Evolutionary conservation across 2,113 vertebrate genomes (phyloP), one percentile per base, ranked within the genome.

Genomic region (Limnothrissa miodon): DNA sequence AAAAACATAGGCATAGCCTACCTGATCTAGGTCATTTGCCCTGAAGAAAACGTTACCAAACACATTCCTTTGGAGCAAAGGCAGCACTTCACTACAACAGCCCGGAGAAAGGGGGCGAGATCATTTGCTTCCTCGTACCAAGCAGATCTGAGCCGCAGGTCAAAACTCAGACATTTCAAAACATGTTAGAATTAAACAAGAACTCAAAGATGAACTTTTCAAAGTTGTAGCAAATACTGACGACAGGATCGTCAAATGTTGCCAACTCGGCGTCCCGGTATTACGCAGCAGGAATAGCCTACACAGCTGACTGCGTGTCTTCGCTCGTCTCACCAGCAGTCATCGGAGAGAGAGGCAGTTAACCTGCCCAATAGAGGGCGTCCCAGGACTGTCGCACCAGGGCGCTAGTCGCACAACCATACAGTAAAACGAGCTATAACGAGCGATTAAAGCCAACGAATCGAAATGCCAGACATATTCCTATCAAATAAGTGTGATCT

Each of bases 41-140:
- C 66, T 36, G 66, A 36, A 36, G 29, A 74, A 74, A 74, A 74
- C 33, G 3, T 62, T 23, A 25, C n/a, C 66, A 17, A 15, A 36
- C 66, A 39, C 33, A 74, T 39, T 74, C 66, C 66, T 74, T 74
- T 33, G 66, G 13, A 74, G 33, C 1, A 74, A 17, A 74, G 13
- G 66, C 33, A 33, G 9, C 5, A 74, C 42, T 42, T 42, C 1
- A 33, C 25, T 74, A 39, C 2, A 11, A 36, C 0, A 74, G 66
- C 11, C 66, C 66, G 33, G 66, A 74, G 66, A 36, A 62, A 62
- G 59, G 66, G 36, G 66, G 66, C 66, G 66, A 29, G 8, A 17
- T 74, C 66, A 74, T 74, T 70, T 74, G 29, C 66, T 74, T 74
- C 66, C 66, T 74, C 8, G 66, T 74, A 62, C 59, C 59, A 62